These are phyloP conservation scores for Luehdorfia chinensis DNA, from an alignment of 1,140 invertebrate genomes.

Conservation along the genomic window DNA sequence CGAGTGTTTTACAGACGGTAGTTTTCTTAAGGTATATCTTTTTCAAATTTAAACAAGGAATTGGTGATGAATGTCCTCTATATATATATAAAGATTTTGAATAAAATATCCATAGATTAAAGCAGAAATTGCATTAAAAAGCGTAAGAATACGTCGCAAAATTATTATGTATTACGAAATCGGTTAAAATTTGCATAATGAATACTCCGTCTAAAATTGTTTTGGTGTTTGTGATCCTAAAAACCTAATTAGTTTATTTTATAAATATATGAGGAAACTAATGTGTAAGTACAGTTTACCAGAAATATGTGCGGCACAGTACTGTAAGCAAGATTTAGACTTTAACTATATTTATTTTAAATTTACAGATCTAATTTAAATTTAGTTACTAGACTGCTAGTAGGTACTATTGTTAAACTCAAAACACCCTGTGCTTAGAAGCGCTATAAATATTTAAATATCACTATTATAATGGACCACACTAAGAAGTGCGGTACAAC, in stretches of 20 bases:
- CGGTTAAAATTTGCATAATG: too few relatives aligned
- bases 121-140: too few relatives aligned
- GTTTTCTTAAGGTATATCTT: too few relatives aligned
- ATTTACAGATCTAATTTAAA: constrained; percentile 7
- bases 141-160: too few relatives aligned
- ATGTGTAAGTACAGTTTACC: constrained; percentile 4
- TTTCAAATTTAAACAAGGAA: too few relatives aligned
- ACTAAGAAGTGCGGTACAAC: not conserved
- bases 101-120: too few relatives aligned
- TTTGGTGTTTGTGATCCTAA: too few relatives aligned
- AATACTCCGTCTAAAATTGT: too few relatives aligned
- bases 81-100: too few relatives aligned
- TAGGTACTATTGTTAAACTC: constrained; percentile 13
- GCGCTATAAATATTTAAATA: constrained; percentile 5
- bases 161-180: too few relatives aligned
- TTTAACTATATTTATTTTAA: constrained; percentile 7
- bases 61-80: too few relatives aligned
- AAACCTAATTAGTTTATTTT: not conserved
- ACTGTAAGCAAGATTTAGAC: constrained; percentile 11
- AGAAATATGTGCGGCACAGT: constrained; percentile 13
- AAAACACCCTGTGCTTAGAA: constrained; percentile 18
- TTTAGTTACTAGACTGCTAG: constrained; percentile 13
- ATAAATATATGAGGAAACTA: constrained; percentile 6
- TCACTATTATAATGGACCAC: constrained; percentile 6
- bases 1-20: too few relatives aligned